Conservation (phyloP, 2,888 invertebrate species). For the Troides oblongomaculatus region DNA sequence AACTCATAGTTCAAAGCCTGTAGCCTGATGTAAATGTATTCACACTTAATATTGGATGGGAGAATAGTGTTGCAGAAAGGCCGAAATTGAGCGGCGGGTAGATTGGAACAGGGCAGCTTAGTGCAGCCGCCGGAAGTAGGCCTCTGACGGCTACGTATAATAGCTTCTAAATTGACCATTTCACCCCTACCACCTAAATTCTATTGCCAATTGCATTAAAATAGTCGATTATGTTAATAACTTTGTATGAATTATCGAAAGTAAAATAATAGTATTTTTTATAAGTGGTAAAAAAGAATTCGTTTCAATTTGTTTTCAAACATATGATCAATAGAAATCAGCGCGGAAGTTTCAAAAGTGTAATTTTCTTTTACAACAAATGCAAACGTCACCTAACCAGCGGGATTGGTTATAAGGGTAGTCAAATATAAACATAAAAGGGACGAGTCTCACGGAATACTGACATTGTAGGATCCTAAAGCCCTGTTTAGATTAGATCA, state of each 20-base stretch:
- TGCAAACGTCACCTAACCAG: constrained; percentile 64
- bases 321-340: constrained; percentile 44
- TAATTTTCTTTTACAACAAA: constrained; percentile 71
- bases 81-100: constrained; percentile 72
- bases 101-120: constrained; percentile 74
- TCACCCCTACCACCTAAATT: constrained; percentile 51
- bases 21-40: constrained; percentile 47
- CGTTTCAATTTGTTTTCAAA: no score
- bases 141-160: constrained; percentile 76
- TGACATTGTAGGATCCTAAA: constrained; percentile 76
- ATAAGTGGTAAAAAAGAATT: no score
- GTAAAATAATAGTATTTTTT: no score
- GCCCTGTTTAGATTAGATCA: constrained; percentile 80
- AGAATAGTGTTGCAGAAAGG: constrained; percentile 66
- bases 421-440: constrained; percentile 73
- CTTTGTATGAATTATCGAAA: no score
- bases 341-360: constrained; percentile 62
- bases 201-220: constrained; percentile 45
- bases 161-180: constrained; percentile 77
- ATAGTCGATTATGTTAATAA: constrained; percentile 37
- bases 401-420: constrained; percentile 62
- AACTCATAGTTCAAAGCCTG: background rate
- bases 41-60: constrained; percentile 47
- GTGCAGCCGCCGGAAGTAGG: constrained; percentile 78
- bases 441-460: constrained; percentile 76